Evolutionary conservation across 2,888 invertebrate genomes (phyloP), one percentile per base, ranked within the genome.

Genomic region (Penaeus monodon): DNA sequence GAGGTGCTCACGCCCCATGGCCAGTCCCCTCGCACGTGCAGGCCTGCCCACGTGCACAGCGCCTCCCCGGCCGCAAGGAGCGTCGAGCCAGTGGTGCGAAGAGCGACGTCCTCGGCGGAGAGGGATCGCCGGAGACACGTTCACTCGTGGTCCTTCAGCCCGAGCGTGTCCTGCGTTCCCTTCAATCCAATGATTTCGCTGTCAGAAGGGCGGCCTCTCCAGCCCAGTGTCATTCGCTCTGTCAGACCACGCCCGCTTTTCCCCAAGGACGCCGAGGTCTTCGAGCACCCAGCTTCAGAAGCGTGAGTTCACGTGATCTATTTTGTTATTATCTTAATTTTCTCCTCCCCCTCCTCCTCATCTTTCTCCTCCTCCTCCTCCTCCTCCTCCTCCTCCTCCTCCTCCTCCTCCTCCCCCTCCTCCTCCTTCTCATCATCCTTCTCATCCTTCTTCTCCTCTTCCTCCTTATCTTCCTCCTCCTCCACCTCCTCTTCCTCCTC

Each of bases 131-230:
- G 78, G 27, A 44, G 27, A 33, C 33, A n/a, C 29, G n/a, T 65
- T 8, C 79, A 73, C n/a, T 85, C 85, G n/a, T 79, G 79, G 85
- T 79, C 85, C 27, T 78, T 70, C 79, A 73, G 63, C 33, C 82
- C 44, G 20, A 17, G 33, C 57, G 57, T 57, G 57, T 57, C 57
- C 57, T 14, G 14, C 57, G 57, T 57, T 57, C 44, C 77, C 27
- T n/a, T 83, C 70, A 64, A 29, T 63, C 29, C 29, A 20, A 24
- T 29, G 38, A 20, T 14, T n/a, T 33, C n/a, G 79, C 79, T 70
- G 68, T 57, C 65, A 22, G 85, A 85, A 57, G 70, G 63, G 20
- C 44, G 79, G 63, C 33, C 70, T 12, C 65, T 27, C 57, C 70
- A 24, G 64, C 24, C 38, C 73, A 57, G 73, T 44, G 27, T 20